These are phyloP conservation scores for Butorides virescens DNA, from an alignment of 2,113 vertebrate species.

Conservation along the genomic window DNA sequence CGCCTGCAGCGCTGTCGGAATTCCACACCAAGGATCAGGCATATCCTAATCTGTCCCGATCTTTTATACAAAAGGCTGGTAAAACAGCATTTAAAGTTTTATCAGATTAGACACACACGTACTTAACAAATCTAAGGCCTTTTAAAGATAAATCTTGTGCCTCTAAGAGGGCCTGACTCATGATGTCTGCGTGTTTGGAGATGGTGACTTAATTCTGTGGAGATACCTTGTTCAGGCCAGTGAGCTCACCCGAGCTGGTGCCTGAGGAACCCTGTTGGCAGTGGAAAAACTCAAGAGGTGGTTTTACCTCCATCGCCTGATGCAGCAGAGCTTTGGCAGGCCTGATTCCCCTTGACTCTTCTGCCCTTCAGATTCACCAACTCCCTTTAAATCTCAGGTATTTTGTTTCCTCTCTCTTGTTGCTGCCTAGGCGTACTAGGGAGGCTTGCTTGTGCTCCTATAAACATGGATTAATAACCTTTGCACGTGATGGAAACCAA, in stretches of 20 bases:
- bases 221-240: conserved; percentile 7
- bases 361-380: background rate
- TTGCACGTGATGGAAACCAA: background rate
- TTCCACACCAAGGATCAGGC: background rate
- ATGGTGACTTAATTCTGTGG: conserved; percentile 17
- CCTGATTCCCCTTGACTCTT: background rate
- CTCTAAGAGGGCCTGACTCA: conserved; percentile 19
- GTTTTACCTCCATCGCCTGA: background rate
- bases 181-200: conserved; percentile 1
- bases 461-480: background rate
- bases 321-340: background rate
- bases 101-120: conserved; percentile 14
- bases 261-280: background rate
- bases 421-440: background rate
- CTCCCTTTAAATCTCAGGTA: background rate
- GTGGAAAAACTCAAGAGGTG: background rate
- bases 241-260: conserved; percentile 15
- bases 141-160: conserved; percentile 31
- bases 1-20: conserved; percentile 16
- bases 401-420: background rate
- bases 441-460: background rate
- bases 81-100: conserved; percentile 7
- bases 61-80: conserved; percentile 5
- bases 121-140: conserved; percentile 28
- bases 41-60: background rate